phyloP scores from a whole-genome alignment of 2,113 vertebrate genomes.

The Apaloderma vittatum region DNA sequence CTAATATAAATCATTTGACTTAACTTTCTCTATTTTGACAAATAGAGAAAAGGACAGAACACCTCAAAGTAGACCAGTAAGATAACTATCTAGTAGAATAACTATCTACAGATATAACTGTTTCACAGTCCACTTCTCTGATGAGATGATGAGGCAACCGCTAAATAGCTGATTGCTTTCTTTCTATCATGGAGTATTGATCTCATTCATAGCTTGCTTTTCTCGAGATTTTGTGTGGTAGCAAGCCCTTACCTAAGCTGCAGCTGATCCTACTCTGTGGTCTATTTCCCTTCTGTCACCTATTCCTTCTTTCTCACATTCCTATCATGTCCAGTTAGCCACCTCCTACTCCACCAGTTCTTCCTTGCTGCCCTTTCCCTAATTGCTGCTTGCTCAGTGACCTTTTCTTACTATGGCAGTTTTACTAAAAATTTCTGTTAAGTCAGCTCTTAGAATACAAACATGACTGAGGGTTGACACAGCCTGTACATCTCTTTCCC shows the following conservation, averaged over 20 bases:
- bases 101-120: neutral
- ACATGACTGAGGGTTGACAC: neutral
- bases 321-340: neutral
- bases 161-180: neutral
- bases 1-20: neutral
- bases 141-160: neutral
- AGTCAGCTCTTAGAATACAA: neutral
- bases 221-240: neutral
- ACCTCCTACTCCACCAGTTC: neutral
- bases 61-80: neutral
- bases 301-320: neutral
- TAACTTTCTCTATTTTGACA: neutral
- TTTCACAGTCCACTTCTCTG: slow-evolving; percentile 6
- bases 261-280: neutral
- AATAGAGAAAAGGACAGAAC: neutral
- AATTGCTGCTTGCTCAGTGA: neutral
- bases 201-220: neutral
- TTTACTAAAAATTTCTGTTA: neutral
- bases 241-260: neutral
- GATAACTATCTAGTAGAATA: neutral
- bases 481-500: neutral
- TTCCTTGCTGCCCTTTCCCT: neutral
- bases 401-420: neutral
- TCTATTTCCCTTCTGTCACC: neutral
- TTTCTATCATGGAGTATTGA: neutral